phyloP scores from a whole-genome alignment of 30 jellyfish, hydroid and myxozoan genomes.

The Aurelia sp. region DNA sequence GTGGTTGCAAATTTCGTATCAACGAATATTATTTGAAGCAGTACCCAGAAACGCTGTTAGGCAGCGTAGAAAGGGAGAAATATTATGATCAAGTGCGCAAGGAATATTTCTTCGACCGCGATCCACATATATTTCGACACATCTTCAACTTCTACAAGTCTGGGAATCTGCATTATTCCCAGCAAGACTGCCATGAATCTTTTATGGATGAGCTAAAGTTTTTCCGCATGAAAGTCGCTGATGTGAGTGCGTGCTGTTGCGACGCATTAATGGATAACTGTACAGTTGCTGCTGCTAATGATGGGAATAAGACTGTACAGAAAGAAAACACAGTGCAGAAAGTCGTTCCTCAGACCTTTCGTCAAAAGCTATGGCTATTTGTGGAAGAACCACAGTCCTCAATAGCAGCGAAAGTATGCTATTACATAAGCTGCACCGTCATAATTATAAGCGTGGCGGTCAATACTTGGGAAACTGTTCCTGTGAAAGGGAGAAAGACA shows the following conservation, averaged over 20 bases:
- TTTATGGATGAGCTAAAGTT: slow-evolving; percentile 89
- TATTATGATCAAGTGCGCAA: slow-evolving; percentile 78
- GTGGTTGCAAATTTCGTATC: slow-evolving; percentile 91
- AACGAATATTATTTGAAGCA: slow-evolving; percentile 84
- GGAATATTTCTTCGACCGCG: slow-evolving; percentile 97
- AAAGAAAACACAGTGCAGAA: slow-evolving; percentile 8
- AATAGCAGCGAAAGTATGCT: slow-evolving; percentile 72
- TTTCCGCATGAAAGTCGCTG: slow-evolving; percentile 78
- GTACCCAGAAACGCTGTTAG: slow-evolving; percentile 94
- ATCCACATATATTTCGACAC: slow-evolving; percentile 91
- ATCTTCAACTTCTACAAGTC: slow-evolving; percentile 91
- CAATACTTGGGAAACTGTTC: slow-evolving; percentile 95
- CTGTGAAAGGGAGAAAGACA: slow-evolving; percentile 44
- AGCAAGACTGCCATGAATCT: slow-evolving; percentile 92
- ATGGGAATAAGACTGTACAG: not conserved
- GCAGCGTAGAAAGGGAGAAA: slow-evolving; percentile 73
- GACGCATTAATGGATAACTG: slow-evolving; percentile 81
- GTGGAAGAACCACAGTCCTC: slow-evolving; percentile 91
- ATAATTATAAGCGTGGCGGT: slow-evolving; percentile 85
- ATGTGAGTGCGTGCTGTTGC: slow-evolving; percentile 92
- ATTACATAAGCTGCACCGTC: slow-evolving; percentile 89
- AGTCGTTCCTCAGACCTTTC: slow-evolving; percentile 55
- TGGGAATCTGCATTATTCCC: slow-evolving; percentile 88
- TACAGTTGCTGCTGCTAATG: slow-evolving; percentile 35
- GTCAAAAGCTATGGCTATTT: slow-evolving; percentile 79